phyloP scores from a whole-genome alignment of 2,888 invertebrate genomes.

The Calameuta pallipes region DNA sequence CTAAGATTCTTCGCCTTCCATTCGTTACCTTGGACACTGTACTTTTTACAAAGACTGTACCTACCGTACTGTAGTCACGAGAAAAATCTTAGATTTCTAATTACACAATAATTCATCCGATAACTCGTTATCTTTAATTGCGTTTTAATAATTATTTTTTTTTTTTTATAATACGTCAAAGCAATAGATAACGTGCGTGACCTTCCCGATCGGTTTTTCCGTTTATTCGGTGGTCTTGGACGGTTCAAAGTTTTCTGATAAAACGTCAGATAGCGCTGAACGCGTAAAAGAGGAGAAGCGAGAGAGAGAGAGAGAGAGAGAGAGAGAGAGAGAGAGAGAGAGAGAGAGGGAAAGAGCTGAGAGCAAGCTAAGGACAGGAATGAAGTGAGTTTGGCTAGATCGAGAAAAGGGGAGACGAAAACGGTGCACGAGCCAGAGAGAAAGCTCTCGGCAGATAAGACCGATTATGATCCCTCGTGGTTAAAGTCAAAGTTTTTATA shows the following conservation, averaged over 20 bases:
- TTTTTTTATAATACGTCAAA: not conserved
- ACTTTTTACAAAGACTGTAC: not conserved
- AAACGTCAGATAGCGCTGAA: slow-evolving; percentile 36
- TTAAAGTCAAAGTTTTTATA: slow-evolving; percentile 61
- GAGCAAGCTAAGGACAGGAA: slow-evolving; percentile 8
- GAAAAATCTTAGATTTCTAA: not conserved
- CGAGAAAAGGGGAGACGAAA: slow-evolving; percentile 23
- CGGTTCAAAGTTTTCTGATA: slow-evolving; percentile 50
- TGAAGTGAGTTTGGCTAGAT: slow-evolving; percentile 20
- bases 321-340: slow-evolving; percentile 28
- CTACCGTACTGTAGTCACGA: not conserved
- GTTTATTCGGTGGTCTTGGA: slow-evolving; percentile 36
- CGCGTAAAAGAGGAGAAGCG: slow-evolving; percentile 38
- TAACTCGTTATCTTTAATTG: not conserved
- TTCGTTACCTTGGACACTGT: slow-evolving; percentile 7
- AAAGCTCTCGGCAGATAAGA: slow-evolving; percentile 45
- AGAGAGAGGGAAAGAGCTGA: slow-evolving; percentile 28
- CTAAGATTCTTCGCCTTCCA: slow-evolving; percentile 39
- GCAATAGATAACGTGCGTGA: not conserved
- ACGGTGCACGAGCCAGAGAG: slow-evolving; percentile 28
- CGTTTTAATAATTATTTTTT: not conserved
- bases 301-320: slow-evolving; percentile 10
- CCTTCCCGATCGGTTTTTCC: slow-evolving; percentile 23
- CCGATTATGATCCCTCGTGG: slow-evolving; percentile 64
- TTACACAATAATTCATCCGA: not conserved